Evolutionary conservation across 2,797 vertebrate species (phyloP), one percentile per base, ranked within the genome.

Genomic region (Ptychadena robeensis): DNA sequence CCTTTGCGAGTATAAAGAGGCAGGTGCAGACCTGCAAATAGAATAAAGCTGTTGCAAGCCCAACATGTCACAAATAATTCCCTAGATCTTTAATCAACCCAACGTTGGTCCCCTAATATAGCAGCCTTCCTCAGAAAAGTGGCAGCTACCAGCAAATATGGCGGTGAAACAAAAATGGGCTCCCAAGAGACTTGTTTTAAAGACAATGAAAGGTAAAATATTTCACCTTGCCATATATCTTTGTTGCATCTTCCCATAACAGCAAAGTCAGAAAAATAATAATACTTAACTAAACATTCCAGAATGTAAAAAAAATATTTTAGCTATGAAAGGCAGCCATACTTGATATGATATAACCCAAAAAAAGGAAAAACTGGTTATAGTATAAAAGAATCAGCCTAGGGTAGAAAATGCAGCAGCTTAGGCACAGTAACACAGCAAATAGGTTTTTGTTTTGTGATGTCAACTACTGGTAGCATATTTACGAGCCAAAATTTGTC

Each of bases 21-120:
- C 59, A 61, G 59, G 11, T 61, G 59, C 27, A 61, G 59, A 28
- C 10, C 59, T 53, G 6, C 44, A 53, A 53, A 53, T n/a, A 53
- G 15, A 53, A 53, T n/a, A 53, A 5, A 53, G 44, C 18, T 61
- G 10, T 11, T 61, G 59, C 25, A 61, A 61, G 2, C 22, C 11
- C n/a, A 69, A 25, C 34, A 69, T 69, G 57, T 61, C 57, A 4
- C 57, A 69, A 9, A 35, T 35, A 25, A 69, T 69, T 38, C 12
- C 35, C 67, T n/a, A 69, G 25, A 12, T 38, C 35, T n/a, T 69
- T 38, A 38, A 69, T 69, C 35, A 69, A 69, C 35, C 67, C 35
- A 37, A 11, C 22, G 27, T 25, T 27, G 35, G 27, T 34, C 25
- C 31, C 32, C 38, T 25, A 40, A 37, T 69, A n/a, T 37, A 6